Evolutionary conservation across 2,113 vertebrate species (phyloP).

Genomic region (Elanoides forficatus): DNA sequence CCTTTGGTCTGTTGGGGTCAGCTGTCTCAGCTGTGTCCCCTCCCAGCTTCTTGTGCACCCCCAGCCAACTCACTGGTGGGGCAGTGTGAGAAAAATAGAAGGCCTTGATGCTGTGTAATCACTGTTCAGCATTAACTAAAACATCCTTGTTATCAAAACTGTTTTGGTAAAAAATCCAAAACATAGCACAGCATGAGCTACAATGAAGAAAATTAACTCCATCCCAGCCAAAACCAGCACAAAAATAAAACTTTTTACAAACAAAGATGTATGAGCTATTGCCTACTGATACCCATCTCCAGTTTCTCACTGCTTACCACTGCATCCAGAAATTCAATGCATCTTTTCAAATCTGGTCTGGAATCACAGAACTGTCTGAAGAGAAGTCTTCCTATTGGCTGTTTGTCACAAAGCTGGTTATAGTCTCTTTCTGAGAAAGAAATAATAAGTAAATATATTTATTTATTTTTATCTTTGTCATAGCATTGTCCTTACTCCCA

Average conservation of each 20-base stretch:
- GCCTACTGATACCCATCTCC: neutral
- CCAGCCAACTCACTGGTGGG: neutral
- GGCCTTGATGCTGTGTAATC: neutral
- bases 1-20: neutral
- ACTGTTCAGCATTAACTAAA: neutral
- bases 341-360: conserved; percentile 78
- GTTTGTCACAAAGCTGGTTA: conserved; percentile 86
- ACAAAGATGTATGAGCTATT: neutral
- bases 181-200: neutral
- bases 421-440: conserved; percentile 82
- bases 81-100: neutral
- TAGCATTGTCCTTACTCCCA: neutral
- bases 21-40: neutral
- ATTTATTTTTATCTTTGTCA: neutral
- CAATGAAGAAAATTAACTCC: neutral
- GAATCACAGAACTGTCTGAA: conserved; percentile 91
- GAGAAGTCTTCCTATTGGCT: conserved; percentile 89
- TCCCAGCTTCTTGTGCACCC: neutral
- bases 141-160: neutral
- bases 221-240: neutral
- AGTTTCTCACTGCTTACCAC: conserved; percentile 80
- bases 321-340: conserved; percentile 87
- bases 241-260: neutral
- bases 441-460: neutral
- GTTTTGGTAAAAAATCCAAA: neutral